phyloP scores from a whole-genome alignment of 1,140 invertebrate genomes.

The Tyrophagus putrescentiae region DNA sequence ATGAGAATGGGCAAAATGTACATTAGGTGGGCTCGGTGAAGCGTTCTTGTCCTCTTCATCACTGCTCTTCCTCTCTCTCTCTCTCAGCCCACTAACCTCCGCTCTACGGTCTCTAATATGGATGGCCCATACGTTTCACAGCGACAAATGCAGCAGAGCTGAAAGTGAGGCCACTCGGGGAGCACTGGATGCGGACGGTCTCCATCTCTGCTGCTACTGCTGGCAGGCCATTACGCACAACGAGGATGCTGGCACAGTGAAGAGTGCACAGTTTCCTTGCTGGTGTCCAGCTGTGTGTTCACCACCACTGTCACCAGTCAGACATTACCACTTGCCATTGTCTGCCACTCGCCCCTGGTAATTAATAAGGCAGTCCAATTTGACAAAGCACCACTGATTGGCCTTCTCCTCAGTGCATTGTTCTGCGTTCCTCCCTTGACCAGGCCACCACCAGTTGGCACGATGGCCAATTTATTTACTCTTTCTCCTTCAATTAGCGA shows the following conservation, averaged over 20 bases:
- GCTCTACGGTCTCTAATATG: background rate
- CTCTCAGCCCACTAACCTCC: too few relatives aligned
- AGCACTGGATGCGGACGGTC: too few relatives aligned
- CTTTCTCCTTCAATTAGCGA: background rate
- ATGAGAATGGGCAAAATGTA: background rate
- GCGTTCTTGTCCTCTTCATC: background rate
- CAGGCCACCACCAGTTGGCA: too few relatives aligned
- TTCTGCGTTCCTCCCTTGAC: too few relatives aligned
- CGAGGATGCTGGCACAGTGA: too few relatives aligned
- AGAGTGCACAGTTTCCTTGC: too few relatives aligned
- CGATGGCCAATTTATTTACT: slow-evolving; percentile 8
- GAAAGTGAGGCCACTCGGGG: background rate
- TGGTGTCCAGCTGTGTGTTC: too few relatives aligned
- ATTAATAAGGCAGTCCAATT: background rate
- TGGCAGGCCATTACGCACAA: too few relatives aligned
- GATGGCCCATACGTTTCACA: background rate
- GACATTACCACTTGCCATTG: background rate
- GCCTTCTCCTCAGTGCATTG: too few relatives aligned
- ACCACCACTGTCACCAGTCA: too few relatives aligned
- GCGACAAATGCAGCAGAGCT: background rate
- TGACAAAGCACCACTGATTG: background rate
- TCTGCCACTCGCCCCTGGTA: background rate
- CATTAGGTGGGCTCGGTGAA: slow-evolving; percentile 2
- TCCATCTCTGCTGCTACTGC: too few relatives aligned
- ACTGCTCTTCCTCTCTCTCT: background rate